phyloP scores from a whole-genome alignment of 2,797 vertebrate genomes.

The Nannoperca obscura region DNA sequence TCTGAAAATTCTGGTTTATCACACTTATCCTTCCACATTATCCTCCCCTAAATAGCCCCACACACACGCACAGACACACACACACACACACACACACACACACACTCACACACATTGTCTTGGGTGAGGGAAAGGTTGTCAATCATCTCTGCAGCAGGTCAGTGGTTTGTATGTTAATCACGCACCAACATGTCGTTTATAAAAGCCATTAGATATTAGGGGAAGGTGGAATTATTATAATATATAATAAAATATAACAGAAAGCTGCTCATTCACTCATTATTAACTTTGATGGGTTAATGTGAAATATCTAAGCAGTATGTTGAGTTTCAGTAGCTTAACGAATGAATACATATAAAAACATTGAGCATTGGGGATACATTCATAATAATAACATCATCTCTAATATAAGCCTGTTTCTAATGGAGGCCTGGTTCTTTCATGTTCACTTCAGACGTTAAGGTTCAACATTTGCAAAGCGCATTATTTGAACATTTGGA shows the following conservation, averaged over 20 bases:
- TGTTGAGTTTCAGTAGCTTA: too few relatives aligned
- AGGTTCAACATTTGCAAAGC: neutral
- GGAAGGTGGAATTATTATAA: neutral
- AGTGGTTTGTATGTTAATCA: neutral
- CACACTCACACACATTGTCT: constrained; percentile 34
- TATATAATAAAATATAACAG: too few relatives aligned
- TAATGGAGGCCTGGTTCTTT: neutral
- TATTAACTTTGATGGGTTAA: neutral
- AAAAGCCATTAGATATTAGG: neutral
- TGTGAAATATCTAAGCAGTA: neutral
- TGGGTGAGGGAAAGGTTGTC: neutral
- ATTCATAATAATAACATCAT: neutral
- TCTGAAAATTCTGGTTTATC: constrained; percentile 62
- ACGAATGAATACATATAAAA: neutral
- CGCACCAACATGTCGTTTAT: neutral
- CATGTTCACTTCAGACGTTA: too few relatives aligned
- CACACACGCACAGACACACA: too few relatives aligned
- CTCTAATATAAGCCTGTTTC: neutral
- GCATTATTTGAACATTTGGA: neutral
- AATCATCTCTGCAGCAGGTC: neutral
- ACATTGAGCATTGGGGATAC: neutral
- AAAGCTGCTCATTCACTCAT: too few relatives aligned
- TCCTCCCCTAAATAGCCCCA: constrained; percentile 8
- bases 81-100: constrained; percentile 22
- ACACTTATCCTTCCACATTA: constrained; percentile 34